Conservation (phyloP, 2,888 invertebrate genomes). For the Sarcophaga rosellei region DNA sequence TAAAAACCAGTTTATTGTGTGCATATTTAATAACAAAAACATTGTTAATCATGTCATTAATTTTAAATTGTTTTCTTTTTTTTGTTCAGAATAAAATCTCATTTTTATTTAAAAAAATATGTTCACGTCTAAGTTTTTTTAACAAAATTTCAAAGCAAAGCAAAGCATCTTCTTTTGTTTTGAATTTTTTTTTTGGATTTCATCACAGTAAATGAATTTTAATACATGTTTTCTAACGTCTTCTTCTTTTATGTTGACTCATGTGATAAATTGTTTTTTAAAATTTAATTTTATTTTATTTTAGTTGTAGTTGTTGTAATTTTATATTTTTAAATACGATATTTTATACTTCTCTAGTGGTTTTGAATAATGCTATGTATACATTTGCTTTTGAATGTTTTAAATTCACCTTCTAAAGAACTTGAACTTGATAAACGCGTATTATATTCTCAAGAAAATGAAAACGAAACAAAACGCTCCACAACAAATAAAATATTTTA, state of each 20-base stretch:
- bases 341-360: conserved; percentile 3
- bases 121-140: too few species aligned
- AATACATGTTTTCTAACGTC: too few species aligned
- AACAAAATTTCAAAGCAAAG: too few species aligned
- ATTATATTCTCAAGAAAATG: background rate
- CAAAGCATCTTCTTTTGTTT: too few species aligned
- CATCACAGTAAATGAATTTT: too few species aligned
- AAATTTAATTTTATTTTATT: too few species aligned
- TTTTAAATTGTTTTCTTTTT: background rate
- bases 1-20: conserved; percentile 38
- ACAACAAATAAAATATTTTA: too few species aligned
- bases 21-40: conserved; percentile 24
- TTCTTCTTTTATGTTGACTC: conserved; percentile 44
- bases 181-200: too few species aligned
- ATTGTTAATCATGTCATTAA: background rate
- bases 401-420: conserved; percentile 30
- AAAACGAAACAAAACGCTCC: too few species aligned
- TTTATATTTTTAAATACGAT: conserved; percentile 2
- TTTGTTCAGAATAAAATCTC: background rate
- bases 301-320: conserved; percentile 37
- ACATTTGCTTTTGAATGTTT: background rate
- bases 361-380: background rate
- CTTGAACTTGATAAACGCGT: conserved; percentile 60
- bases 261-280: conserved; percentile 44
- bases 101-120: too few species aligned